These are phyloP conservation scores for Myrmecobius fasciatus DNA, from an alignment of 2,113 vertebrate species.

Conservation along the genomic window DNA sequence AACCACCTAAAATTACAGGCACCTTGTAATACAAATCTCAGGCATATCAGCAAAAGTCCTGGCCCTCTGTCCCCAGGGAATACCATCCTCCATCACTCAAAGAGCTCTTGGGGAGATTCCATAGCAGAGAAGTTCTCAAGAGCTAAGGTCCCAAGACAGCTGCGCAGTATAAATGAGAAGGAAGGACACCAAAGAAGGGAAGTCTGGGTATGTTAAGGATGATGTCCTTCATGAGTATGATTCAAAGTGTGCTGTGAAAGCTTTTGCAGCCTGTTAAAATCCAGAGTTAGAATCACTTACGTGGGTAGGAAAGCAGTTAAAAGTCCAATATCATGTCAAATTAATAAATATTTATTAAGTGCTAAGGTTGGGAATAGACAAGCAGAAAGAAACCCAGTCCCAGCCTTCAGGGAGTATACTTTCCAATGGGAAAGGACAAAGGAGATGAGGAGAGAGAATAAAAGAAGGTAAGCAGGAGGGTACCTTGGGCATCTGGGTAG, in stretches of 20 bases:
- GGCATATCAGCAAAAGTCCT: slow-evolving; percentile 29
- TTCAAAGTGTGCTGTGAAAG: not conserved
- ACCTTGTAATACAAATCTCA: slow-evolving; percentile 11
- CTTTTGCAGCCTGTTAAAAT: not conserved
- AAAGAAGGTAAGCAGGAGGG: not conserved
- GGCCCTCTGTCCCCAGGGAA: not conserved
- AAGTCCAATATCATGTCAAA: not conserved
- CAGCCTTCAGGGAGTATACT: not conserved
- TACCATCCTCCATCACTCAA: slow-evolving; percentile 26
- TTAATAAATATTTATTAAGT: not conserved
- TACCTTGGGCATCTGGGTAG: not conserved
- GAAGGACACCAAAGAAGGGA: slow-evolving; percentile 33
- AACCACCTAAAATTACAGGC: slow-evolving; percentile 1
- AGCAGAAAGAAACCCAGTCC: not conserved
- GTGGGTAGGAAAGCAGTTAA: not conserved
- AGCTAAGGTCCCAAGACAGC: slow-evolving; percentile 11
- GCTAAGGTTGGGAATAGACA: not conserved
- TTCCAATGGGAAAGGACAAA: not conserved
- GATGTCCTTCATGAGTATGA: not conserved
- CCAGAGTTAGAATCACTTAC: not conserved
- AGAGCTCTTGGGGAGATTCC: slow-evolving; percentile 22
- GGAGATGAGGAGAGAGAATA: not conserved
- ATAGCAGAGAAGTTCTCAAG: slow-evolving; percentile 13
- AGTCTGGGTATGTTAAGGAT: not conserved
- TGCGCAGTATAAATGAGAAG: not conserved